Evolutionary conservation across 2,888 invertebrate genomes (phyloP), one percentile per base, ranked within the genome.

Genomic region (Maniola hyperantus): DNA sequence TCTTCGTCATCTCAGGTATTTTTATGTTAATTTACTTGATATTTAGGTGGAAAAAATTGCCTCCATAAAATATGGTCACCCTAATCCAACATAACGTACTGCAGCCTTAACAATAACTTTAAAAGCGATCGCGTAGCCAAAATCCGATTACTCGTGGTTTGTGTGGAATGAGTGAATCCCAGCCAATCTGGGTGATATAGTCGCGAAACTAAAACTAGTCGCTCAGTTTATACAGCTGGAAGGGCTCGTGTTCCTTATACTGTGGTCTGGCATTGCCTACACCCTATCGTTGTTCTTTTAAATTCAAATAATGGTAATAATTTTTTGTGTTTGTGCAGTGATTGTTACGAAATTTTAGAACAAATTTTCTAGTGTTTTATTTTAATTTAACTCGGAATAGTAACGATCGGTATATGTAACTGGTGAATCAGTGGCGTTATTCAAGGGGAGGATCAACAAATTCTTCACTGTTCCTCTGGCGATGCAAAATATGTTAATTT

Each of bases 151-250:
- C 78, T 79, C 72, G 76, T 72, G 74, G 78, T 71, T 73, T 72
- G 79, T 77, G 76, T 76, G 76, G 77, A 75, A 77, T 72, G 76
- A 77, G 76, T 75, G 77, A 77, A 55, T 57, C 73, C 72, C 80
- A 85, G 82, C 78, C 89, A 91, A 85, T 84, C 91, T 92, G 91
- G 91, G 88, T 82, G 86, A 85, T 76, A 79, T 88, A 74, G 72
- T 79, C 64, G 86, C 83, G 69, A 87, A 87, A 34, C 74, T 88
- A 70, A 82, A 85, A 68, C 83, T 86, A 85, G 87, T 91, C 84
- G 89, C 87, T 78, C 87, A 89, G 73, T 83, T 88, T 76, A 84
- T 92, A 73, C 91, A 89, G 83, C 75, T 90, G 76, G 89, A 89
- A 83, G 89, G 89, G 81, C 85, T 91, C 57, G 88, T 91, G 74